These are phyloP conservation scores for Sylvia atricapilla DNA, from an alignment of 2,113 vertebrate species.

Conservation along the genomic window DNA sequence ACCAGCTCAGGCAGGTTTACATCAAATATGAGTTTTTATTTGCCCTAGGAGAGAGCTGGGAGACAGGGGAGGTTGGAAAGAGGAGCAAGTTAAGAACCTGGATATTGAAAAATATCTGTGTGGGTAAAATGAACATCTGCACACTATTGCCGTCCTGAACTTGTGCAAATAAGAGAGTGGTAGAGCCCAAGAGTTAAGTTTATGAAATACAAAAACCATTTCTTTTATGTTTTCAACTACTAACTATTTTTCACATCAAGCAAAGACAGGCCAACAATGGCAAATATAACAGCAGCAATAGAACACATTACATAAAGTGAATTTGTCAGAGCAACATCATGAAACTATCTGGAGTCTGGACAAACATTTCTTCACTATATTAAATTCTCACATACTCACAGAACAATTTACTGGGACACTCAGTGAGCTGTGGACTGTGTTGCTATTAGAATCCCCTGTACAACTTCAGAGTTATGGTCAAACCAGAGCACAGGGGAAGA, in stretches of 20 bases:
- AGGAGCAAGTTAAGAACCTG: not conserved
- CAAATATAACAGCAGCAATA: not conserved
- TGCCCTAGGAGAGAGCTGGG: not conserved
- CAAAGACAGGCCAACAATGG: not conserved
- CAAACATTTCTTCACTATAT: not conserved
- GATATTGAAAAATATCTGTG: accelerated
- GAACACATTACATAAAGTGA: not conserved
- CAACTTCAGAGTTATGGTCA: not conserved
- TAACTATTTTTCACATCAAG: not conserved
- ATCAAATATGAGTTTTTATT: not conserved
- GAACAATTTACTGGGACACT: not conserved
- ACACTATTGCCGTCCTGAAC: not conserved
- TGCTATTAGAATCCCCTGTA: not conserved
- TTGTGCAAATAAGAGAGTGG: not conserved
- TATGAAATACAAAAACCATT: not conserved
- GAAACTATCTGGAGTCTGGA: not conserved
- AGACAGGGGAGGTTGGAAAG: not conserved
- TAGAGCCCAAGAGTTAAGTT: not conserved
- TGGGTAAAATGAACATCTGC: not conserved
- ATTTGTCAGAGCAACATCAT: not conserved
- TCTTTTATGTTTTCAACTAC: not conserved
- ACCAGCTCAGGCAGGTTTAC: not conserved
- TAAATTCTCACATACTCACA: not conserved
- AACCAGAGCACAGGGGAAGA: not conserved
- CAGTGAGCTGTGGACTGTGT: not conserved